Base-by-base conservation (phyloP, 2,113 vertebrate genomes). In the Centropristis striata region DNA sequence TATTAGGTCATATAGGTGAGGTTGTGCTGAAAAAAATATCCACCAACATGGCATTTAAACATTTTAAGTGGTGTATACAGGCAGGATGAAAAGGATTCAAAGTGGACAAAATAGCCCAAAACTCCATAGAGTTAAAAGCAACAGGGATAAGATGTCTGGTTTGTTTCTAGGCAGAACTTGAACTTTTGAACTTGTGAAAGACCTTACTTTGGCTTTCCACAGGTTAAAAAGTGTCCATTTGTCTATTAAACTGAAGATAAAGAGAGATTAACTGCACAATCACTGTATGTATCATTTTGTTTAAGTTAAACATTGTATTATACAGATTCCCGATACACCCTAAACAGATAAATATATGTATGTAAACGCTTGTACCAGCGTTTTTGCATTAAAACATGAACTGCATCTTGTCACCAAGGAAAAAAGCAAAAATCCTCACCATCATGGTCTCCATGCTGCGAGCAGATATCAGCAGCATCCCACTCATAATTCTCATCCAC, bases 401-500 rank as follows among this genome's bases (percentile, higher is more conserved):
- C n/a, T 50, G 41, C 37, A 42, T 18, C 8, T 70, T 49, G 55
- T 41, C 20, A 39, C n/a, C n/a, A n/a, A n/a, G n/a, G 6, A 20
- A 51, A 20, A 70, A n/a, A 57, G 10, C 12, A 53, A 55, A 69
- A 73, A 27, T 20, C 53, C 78, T 91, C 80, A 84, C 90, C 86
- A 46, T 91, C 75, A 2, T 37, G 36, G 23, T 89, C 81, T 73
- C 69, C 84, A 46, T 90, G 73, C 66, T 88, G 88, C 27, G 86
- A 70, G 70, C 72, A 78, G 51, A 90, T 71, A 18, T 94, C 92
- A n/a, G 66, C 78, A 4, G 91, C 75, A 67, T 95, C 95, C 95
- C 95, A 96, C 87, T 96, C 95, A 28, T 95, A 96, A 66, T 89
- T 95, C 88, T 95, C 94, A 87, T 95, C 94, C 14, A 95, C 94